phyloP scores from a whole-genome alignment of 2,888 invertebrate genomes.

The Apoda limacodes region DNA sequence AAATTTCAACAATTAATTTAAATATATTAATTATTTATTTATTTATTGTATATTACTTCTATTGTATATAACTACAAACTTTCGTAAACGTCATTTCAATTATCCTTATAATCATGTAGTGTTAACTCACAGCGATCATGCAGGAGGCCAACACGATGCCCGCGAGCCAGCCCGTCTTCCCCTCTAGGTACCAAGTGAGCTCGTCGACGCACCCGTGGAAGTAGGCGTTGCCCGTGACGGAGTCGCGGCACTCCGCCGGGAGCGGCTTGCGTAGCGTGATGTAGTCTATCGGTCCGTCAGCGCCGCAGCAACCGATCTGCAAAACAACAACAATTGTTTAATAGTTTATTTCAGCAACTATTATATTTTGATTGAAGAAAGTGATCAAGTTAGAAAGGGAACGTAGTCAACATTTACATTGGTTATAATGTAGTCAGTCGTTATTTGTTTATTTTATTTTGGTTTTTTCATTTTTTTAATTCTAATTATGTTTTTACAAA shows the following conservation, averaged over 20 bases:
- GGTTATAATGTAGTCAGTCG: no score
- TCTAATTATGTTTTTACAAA: no score
- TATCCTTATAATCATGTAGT: no score
- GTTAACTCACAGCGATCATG: conserved; percentile 78
- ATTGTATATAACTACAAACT: conserved; percentile 12
- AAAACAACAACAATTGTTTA: no score
- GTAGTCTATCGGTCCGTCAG: conserved; percentile 87
- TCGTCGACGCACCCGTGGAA: conserved; percentile 91
- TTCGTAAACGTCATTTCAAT: conserved; percentile 8
- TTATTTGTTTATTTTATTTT: no score
- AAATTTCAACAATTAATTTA: no score
- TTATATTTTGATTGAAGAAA: no score
- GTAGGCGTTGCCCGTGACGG: conserved; percentile 89
- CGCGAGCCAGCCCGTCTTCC: conserved; percentile 85
- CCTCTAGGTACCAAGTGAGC: conserved; percentile 88
- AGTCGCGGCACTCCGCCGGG: conserved; percentile 86
- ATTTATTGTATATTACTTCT: conserved; percentile 13
- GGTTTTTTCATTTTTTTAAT: no score
- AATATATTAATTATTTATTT: conserved; percentile 11
- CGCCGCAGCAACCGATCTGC: conserved; percentile 92
- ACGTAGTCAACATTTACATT: no score
- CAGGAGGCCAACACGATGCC: conserved; percentile 82
- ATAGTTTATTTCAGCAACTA: no score
- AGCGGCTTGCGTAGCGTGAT: conserved; percentile 80
- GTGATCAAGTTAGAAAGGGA: no score